Evolutionary conservation across 2,888 invertebrate genomes (phyloP), one percentile per base, ranked within the genome.

Genomic region (Lasioglossum pauxillum): DNA sequence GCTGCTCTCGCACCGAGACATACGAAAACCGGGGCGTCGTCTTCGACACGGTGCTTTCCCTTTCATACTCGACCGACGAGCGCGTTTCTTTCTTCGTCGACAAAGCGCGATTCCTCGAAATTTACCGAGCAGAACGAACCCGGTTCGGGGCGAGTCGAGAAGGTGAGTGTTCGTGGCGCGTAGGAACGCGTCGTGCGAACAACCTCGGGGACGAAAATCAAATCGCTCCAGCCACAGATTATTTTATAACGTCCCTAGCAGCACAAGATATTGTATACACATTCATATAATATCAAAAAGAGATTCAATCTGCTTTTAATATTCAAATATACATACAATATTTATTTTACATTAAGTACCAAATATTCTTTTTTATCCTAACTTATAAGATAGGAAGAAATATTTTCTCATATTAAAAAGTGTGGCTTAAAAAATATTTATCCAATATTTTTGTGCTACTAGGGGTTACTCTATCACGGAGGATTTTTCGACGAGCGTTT

Each of bases 71-170:
- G 16, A 31, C 64, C 57, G 14, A 10, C 69, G 49, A 49, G 23
- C 53, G 73, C 8, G 73, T 69, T 23, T 69, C 64, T 19, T 72
- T 75, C 72, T 23, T 72, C 73, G 74, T 74, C 78, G 85, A 23
- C 73, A 82, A 77, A 71, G 88, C 89, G 44, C 84, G 83, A 86
- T 90, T 87, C 90, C 88, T 78, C 77, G 67, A 88, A 87, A 90
- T 90, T 90, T 89, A 90, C 90, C 75, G 77, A 89, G 80, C 89
- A 82, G 88, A 90, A 90, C 90, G 85, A 16, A 60, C 64, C 69
- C 60, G 76, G 72, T 60, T 27, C 60, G 60, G 81, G 35, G 31
- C 16, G 35, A 35, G 67, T 8, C 19, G 8, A 1, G 31, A 7
- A 71, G 60, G 44, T n/a, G 83, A 31, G 78, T 4, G 60, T 16